These are phyloP conservation scores for Geococcyx californianus DNA, from an alignment of 2,113 vertebrate genomes.

Conservation along the genomic window DNA sequence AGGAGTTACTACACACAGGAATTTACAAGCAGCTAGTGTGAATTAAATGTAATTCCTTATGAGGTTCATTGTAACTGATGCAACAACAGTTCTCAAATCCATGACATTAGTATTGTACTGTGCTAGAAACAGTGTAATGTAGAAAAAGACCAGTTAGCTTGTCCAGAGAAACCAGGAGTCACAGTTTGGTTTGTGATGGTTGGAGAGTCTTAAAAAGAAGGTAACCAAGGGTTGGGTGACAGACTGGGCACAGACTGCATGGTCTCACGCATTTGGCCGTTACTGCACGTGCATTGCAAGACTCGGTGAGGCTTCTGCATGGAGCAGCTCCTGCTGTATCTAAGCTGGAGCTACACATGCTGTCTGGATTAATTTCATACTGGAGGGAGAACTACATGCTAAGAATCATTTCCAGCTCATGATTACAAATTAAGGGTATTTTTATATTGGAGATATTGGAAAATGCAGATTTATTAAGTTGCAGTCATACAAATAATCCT, in stretches of 20 bases:
- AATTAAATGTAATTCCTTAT: neutral
- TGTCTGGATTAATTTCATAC: neutral
- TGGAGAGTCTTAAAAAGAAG: neutral
- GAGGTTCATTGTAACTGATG: neutral
- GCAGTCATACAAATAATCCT: neutral
- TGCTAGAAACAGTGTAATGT: neutral
- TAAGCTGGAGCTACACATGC: neutral
- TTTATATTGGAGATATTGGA: neutral
- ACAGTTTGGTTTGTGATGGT: neutral
- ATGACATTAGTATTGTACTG: neutral
- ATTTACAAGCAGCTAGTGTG: neutral
- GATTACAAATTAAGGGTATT: neutral
- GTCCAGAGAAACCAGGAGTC: neutral
- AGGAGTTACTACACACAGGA: neutral
- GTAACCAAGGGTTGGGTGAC: neutral
- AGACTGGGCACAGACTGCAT: neutral
- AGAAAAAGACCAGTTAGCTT: neutral
- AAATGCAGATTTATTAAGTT: neutral
- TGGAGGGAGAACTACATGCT: neutral
- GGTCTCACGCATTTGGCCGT: no score
- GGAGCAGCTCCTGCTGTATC: neutral
- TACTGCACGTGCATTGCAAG: neutral
- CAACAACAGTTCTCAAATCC: neutral
- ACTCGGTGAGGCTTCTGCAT: neutral
- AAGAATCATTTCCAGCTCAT: neutral